Conservation (phyloP, 2,113 vertebrate genomes). For the Castor canadensis region DNA sequence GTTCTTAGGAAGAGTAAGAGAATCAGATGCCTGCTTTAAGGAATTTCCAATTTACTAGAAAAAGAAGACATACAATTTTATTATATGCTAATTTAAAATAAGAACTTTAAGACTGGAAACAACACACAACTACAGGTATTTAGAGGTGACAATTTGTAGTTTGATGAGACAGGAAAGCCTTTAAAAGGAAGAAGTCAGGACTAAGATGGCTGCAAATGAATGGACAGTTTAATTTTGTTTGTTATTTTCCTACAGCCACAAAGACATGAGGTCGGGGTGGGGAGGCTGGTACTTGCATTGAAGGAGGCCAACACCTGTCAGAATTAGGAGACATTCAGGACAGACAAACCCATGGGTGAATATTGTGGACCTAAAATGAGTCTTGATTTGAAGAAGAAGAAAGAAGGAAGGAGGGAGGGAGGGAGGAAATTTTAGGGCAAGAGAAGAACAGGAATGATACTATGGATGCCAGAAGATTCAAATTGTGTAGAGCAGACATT, state of each 20-base stretch:
- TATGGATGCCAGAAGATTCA: background rate
- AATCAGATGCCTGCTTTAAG: background rate
- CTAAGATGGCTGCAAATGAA: background rate
- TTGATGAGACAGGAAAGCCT: background rate
- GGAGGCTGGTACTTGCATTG: background rate
- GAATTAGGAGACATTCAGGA: background rate
- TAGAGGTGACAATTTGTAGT: background rate
- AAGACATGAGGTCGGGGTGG: background rate
- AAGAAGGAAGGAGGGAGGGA: background rate
- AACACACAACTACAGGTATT: background rate
- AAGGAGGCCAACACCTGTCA: background rate
- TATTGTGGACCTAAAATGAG: background rate
- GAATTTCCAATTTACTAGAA: background rate
- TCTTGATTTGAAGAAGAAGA: conserved; percentile 18
- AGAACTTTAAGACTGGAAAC: background rate
- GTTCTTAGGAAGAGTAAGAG: background rate
- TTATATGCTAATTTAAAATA: background rate
- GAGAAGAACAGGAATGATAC: background rate
- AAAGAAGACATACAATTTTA: background rate
- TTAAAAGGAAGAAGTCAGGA: background rate
- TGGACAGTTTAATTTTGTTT: background rate
- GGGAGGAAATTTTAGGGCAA: background rate
- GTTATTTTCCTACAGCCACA: background rate
- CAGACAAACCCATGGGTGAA: background rate
- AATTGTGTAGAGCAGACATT: background rate